Evolutionary conservation across 2,888 invertebrate genomes (phyloP).

Genomic region (Troides aeacus): DNA sequence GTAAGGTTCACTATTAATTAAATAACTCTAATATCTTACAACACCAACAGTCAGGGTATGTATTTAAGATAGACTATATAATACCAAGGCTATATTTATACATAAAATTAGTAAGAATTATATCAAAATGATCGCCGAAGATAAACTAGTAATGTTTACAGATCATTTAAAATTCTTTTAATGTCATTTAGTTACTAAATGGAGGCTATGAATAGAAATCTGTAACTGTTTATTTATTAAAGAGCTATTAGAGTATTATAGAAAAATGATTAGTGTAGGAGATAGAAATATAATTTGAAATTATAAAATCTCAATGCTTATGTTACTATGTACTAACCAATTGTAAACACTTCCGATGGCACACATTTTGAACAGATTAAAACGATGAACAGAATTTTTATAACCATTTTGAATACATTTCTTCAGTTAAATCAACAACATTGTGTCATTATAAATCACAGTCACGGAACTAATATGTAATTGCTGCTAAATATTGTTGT

Average conservation of each 20-base stretch:
- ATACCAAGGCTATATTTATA: background rate
- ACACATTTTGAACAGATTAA: constrained; percentile 25
- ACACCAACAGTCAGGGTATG: background rate
- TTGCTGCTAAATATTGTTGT: constrained; percentile 28
- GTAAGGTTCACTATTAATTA: too few species aligned
- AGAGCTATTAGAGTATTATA: background rate
- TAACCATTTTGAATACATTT: constrained; percentile 11
- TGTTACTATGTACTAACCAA: constrained; percentile 18
- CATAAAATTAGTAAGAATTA: background rate
- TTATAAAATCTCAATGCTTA: background rate
- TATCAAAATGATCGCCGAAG: background rate
- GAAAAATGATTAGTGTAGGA: background rate
- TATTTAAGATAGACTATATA: background rate
- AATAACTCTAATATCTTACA: too few species aligned
- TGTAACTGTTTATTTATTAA: background rate
- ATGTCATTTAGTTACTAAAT: background rate
- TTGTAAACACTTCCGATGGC: constrained; percentile 18
- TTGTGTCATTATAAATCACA: background rate
- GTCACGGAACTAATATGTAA: background rate
- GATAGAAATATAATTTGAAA: background rate
- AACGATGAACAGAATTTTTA: constrained; percentile 21
- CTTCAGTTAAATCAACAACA: background rate
- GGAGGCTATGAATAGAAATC: background rate
- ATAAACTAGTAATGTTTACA: background rate
- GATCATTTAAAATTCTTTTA: too few species aligned